phyloP scores from a whole-genome alignment of 2,797 vertebrate species.

The Dryobates pubescens region DNA sequence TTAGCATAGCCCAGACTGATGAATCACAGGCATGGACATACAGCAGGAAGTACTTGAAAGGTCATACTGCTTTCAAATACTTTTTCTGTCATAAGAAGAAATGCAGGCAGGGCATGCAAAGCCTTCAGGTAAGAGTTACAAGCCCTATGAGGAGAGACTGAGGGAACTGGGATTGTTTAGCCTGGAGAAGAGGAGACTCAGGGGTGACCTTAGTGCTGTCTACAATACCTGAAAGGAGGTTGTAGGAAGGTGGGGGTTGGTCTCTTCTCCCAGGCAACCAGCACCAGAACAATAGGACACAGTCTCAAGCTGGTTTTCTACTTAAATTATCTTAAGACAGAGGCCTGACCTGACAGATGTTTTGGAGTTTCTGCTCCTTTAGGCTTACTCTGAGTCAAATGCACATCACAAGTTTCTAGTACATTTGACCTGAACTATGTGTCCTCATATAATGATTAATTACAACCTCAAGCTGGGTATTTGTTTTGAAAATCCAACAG shows the following conservation, averaged over 20 bases:
- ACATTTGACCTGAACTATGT: not conserved
- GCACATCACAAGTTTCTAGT: not conserved
- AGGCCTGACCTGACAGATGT: rapidly evolving
- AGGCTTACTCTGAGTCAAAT: not conserved
- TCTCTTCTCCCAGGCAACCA: too few species aligned
- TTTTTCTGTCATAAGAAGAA: not conserved
- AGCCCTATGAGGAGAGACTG: too few species aligned
- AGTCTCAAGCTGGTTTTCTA: not conserved
- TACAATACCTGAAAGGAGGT: too few species aligned
- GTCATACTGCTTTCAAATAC: not conserved
- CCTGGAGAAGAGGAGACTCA: too few species aligned
- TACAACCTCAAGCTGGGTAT: not conserved
- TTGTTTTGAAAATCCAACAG: not conserved
- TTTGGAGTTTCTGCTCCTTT: not conserved
- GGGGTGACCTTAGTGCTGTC: too few species aligned
- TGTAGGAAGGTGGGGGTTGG: too few species aligned
- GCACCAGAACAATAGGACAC: too few species aligned
- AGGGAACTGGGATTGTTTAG: too few species aligned
- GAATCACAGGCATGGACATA: not conserved
- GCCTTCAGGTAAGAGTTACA: not conserved
- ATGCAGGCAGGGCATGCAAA: not conserved
- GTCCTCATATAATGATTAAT: not conserved
- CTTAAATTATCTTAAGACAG: not conserved
- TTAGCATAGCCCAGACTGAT: not conserved
- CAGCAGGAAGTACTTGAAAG: not conserved